phyloP scores from a whole-genome alignment of 2,797 vertebrate species.

The Benthosema pterotum region DNA sequence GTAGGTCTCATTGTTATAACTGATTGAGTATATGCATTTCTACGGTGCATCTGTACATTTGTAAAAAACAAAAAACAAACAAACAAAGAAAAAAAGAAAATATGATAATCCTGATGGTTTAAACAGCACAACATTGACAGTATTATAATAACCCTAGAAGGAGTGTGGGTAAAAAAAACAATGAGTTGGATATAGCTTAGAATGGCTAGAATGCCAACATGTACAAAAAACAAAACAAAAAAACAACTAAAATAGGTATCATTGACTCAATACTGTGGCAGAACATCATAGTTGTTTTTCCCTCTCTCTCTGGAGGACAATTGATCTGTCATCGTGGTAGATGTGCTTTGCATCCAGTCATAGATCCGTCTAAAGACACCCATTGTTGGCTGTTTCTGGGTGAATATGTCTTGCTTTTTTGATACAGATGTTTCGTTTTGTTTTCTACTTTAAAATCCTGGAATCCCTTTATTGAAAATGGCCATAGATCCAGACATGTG shows the following conservation, averaged over 20 bases:
- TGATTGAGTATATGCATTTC: slow-evolving; percentile 90
- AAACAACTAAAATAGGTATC: slow-evolving; percentile 8
- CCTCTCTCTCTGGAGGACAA: slow-evolving; percentile 37
- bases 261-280: slow-evolving; percentile 30
- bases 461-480: slow-evolving; percentile 71
- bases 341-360: slow-evolving; percentile 38
- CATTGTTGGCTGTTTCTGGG: slow-evolving; percentile 49
- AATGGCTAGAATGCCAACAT: slow-evolving; percentile 39
- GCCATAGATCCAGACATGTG: slow-evolving; percentile 65
- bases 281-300: slow-evolving; percentile 14
- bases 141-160: slow-evolving; percentile 78
- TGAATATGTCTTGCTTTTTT: slow-evolving; percentile 63
- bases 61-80: slow-evolving; percentile 80
- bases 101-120: slow-evolving; percentile 88
- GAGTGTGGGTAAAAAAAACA: slow-evolving; percentile 57
- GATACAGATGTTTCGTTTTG: slow-evolving; percentile 59
- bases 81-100: no score
- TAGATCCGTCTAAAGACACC: slow-evolving; percentile 38
- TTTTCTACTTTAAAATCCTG: slow-evolving; percentile 65
- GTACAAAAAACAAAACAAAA: slow-evolving; percentile 36
- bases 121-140: slow-evolving; percentile 92
- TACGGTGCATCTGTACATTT: slow-evolving; percentile 94
- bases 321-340: slow-evolving; percentile 39
- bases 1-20: slow-evolving; percentile 95
- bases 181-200: slow-evolving; percentile 41